phyloP scores from a whole-genome alignment of 53 echinoderm and acorn worm genomes.

The Astropecten irregularis region DNA sequence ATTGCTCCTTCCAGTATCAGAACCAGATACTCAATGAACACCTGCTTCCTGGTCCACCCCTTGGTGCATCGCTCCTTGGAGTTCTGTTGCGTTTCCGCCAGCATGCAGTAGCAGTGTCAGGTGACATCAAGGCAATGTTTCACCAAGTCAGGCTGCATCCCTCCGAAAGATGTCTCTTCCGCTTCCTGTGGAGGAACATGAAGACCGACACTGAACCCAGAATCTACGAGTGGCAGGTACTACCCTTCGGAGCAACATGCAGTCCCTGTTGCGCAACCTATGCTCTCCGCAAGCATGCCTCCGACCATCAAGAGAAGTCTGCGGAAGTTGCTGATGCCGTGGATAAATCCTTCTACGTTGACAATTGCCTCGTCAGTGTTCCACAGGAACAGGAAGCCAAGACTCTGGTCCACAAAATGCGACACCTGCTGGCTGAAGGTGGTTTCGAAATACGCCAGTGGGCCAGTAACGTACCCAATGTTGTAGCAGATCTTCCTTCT shows the following conservation, averaged over 20 bases:
- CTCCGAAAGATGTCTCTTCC: neutral
- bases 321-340: slow-evolving; percentile 12
- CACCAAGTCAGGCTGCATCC: slow-evolving; percentile 10
- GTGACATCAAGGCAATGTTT: too few relatives aligned
- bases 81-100: slow-evolving; percentile 18
- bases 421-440: slow-evolving; percentile 1
- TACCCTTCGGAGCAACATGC: slow-evolving; percentile 48
- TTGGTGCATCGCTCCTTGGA: slow-evolving; percentile 20
- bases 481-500: slow-evolving; percentile 20
- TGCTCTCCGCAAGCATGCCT: too few relatives aligned
- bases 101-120: slow-evolving; percentile 8
- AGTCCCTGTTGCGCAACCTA: slow-evolving; percentile 28
- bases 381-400: too few relatives aligned
- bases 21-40: slow-evolving; percentile 17
- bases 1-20: slow-evolving; percentile 40
- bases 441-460: slow-evolving; percentile 52
- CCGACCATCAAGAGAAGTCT: neutral
- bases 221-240: slow-evolving; percentile 18
- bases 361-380: too few relatives aligned
- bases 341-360: too few relatives aligned
- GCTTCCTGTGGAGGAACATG: slow-evolving; percentile 30
- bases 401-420: slow-evolving; percentile 16
- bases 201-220: too few relatives aligned
- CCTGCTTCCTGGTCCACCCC: too few relatives aligned
- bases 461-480: slow-evolving; percentile 9